These are phyloP conservation scores for Speoplatyrhinus poulsoni DNA, from an alignment of 2,113 vertebrate genomes.

Conservation along the genomic window DNA sequence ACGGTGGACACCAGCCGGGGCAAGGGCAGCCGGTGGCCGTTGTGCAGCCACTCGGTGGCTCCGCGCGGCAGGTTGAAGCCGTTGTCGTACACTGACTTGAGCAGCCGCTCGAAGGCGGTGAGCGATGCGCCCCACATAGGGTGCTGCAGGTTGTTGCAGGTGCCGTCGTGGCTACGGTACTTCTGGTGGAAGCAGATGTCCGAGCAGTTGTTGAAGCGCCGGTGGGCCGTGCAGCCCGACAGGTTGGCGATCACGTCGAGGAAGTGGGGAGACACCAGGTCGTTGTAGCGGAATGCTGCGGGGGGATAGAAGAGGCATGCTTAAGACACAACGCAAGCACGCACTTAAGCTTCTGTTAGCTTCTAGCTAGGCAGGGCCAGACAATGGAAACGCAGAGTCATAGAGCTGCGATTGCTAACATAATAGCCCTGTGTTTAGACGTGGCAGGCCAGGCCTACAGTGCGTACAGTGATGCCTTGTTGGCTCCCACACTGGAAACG, in stretches of 20 bases:
- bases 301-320: background rate
- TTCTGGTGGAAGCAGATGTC: slow-evolving; percentile 98
- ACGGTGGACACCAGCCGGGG: slow-evolving; percentile 91
- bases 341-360: background rate
- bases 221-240: slow-evolving; percentile 93
- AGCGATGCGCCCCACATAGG: slow-evolving; percentile 98
- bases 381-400: too few species aligned
- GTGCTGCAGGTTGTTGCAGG: slow-evolving; percentile 97
- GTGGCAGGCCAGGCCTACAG: background rate
- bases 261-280: slow-evolving; percentile 94
- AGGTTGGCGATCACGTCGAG: slow-evolving; percentile 95
- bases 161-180: slow-evolving; percentile 93
- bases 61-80: slow-evolving; percentile 95
- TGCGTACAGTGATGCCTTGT: background rate
- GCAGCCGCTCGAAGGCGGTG: slow-evolving; percentile 92
- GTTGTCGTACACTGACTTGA: slow-evolving; percentile 96
- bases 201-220: slow-evolving; percentile 94
- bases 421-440: too few species aligned
- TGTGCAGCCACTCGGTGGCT: slow-evolving; percentile 77
- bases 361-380: too few species aligned
- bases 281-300: slow-evolving; percentile 96
- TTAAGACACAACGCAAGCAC: too few species aligned
- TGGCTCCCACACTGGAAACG: slow-evolving; percentile 15
- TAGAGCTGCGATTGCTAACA: too few species aligned
- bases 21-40: slow-evolving; percentile 84